A percentile compares a stretch with the other conserved stretches of the same genome.
Evolutionary conservation across 2,797 vertebrate species (phyloP).

Genomic region (Thunnus albacares): DNA sequence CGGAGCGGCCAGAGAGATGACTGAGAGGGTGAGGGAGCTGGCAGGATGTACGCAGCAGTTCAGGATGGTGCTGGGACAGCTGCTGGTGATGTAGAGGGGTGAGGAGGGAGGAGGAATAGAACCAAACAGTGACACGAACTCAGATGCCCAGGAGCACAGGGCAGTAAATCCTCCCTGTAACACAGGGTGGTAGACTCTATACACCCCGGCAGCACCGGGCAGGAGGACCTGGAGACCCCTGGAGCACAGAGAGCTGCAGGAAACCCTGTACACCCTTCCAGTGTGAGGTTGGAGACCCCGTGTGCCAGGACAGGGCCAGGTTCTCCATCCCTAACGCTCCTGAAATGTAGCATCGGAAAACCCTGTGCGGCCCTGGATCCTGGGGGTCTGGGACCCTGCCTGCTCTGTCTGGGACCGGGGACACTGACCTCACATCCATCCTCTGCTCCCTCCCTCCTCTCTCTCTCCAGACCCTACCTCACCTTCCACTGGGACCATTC

Average conservation of each 20-base stretch:
- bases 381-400: slow-evolving; percentile 26
- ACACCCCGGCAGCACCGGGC: background rate
- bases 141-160: slow-evolving; percentile 26
- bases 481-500: slow-evolving; percentile 41
- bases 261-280: slow-evolving; percentile 14
- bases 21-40: slow-evolving; percentile 93
- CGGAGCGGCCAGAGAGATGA: slow-evolving; percentile 92
- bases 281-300: slow-evolving; percentile 20
- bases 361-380: slow-evolving; percentile 3
- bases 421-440: slow-evolving; percentile 24
- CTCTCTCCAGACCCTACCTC: slow-evolving; percentile 18
- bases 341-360: slow-evolving; percentile 29
- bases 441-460: slow-evolving; percentile 21
- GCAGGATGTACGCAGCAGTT: slow-evolving; percentile 95
- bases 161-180: slow-evolving; percentile 17
- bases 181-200: background rate
- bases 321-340: slow-evolving; percentile 7
- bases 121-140: slow-evolving; percentile 35
- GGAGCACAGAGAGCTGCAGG: slow-evolving; percentile 32
- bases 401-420: slow-evolving; percentile 25
- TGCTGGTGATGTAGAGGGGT: slow-evolving; percentile 88
- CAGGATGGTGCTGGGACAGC: slow-evolving; percentile 92
- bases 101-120: background rate
- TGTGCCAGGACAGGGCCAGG: slow-evolving; percentile 22
- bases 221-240: slow-evolving; percentile 30